Percentiles rank a stretch among this genome's conserved stretches.
Evolutionary conservation across 2,888 invertebrate species (phyloP).

Genomic region (Plagodis pulveraria): DNA sequence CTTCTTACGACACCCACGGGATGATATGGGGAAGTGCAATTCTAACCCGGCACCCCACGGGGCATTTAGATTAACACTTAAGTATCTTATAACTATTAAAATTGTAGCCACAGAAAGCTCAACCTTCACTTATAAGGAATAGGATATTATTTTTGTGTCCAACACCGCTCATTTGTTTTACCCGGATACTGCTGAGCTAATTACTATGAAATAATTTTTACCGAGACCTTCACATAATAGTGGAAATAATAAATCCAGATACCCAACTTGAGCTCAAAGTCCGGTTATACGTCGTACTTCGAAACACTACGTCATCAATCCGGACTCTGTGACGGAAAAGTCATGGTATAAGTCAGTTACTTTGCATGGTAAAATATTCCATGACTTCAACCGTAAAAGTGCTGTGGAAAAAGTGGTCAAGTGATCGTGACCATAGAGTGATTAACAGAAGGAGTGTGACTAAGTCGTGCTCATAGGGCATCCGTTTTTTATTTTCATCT

Average conservation of each 20-base stretch:
- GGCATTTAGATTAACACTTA: no score
- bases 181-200: no score
- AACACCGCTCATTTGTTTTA: no score
- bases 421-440: background rate
- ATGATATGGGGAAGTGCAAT: no score
- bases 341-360: conserved; percentile 1
- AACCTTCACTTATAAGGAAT: no score
- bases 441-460: background rate
- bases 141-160: no score
- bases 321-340: conserved; percentile 14
- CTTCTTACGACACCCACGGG: no score
- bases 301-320: conserved; percentile 8
- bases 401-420: conserved; percentile 9
- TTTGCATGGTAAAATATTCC: conserved; percentile 17
- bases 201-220: no score
- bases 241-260: background rate
- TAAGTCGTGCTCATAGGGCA: conserved; percentile 14
- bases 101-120: no score
- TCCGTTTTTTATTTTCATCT: conserved; percentile 18
- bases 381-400: conserved; percentile 16
- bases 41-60: no score
- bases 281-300: background rate
- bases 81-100: no score
- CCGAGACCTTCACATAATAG: background rate
- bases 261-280: background rate